Conservation (phyloP, 2,113 vertebrate genomes). For the Calyptommatus sinebrachiatus region DNA sequence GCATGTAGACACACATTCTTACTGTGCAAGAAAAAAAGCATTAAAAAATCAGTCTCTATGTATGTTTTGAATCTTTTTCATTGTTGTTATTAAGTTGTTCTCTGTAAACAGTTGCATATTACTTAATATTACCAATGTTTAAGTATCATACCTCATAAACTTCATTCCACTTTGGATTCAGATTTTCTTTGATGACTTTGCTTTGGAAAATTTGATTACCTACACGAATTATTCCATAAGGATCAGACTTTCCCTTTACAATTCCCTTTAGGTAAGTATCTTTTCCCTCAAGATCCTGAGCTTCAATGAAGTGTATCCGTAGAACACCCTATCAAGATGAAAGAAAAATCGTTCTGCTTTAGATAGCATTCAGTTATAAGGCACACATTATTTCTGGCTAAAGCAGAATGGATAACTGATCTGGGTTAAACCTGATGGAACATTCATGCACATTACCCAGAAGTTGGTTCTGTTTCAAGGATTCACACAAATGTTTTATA, state of each 20-base stretch:
- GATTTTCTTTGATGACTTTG: slow-evolving; percentile 89
- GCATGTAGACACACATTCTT: neutral
- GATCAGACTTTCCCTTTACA: slow-evolving; percentile 95
- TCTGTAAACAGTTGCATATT: neutral
- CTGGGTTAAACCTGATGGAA: neutral
- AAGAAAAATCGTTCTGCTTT: neutral
- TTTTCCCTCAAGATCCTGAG: slow-evolving; percentile 88
- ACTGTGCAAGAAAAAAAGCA: neutral
- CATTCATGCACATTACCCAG: too few relatives aligned
- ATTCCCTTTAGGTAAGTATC: slow-evolving; percentile 89
- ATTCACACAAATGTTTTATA: neutral
- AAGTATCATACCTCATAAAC: slow-evolving; percentile 86
- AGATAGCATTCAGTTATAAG: neutral
- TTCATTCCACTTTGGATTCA: slow-evolving; percentile 92
- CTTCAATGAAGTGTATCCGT: slow-evolving; percentile 92
- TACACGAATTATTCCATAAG: slow-evolving; percentile 86
- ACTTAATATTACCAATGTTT: neutral
- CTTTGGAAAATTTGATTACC: slow-evolving; percentile 88
- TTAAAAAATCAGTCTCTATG: neutral
- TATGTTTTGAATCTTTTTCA: too few relatives aligned
- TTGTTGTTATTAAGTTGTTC: neutral
- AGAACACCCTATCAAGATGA: slow-evolving; percentile 79
- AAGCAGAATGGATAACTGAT: neutral
- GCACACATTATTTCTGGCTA: neutral
- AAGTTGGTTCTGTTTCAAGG: neutral